Evolutionary conservation across 2,797 vertebrate species (phyloP).

Genomic region (Scarus forsteni): DNA sequence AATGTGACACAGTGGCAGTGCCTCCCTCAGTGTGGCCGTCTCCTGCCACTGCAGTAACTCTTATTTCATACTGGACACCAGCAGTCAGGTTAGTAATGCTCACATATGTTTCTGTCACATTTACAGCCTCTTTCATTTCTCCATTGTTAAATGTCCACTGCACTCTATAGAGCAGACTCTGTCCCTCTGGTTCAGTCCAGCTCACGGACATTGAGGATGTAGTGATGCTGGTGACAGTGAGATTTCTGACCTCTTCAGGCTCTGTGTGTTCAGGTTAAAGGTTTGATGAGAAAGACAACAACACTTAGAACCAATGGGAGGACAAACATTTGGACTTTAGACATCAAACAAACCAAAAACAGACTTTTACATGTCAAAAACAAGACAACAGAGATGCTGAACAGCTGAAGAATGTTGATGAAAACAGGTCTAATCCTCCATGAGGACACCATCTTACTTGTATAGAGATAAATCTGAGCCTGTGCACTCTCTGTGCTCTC

Average conservation of each 20-base stretch:
- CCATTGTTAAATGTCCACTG: conserved; percentile 16
- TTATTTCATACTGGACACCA: conserved; percentile 16
- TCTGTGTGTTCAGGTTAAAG: conserved; percentile 29
- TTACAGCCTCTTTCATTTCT: accelerated
- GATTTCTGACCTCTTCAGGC: conserved; percentile 26
- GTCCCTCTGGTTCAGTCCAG: conserved; percentile 45
- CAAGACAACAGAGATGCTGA: too few species aligned
- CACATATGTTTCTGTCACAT: not conserved
- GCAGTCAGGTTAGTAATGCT: conserved; percentile 30
- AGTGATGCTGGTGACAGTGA: conserved; percentile 7
- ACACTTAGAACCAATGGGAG: too few species aligned
- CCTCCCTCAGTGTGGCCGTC: conserved; percentile 7
- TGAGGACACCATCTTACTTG: too few species aligned
- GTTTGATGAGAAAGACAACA: not conserved
- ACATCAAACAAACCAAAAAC: too few species aligned
- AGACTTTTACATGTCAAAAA: too few species aligned
- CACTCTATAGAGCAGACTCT: conserved; percentile 33
- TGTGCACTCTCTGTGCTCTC: not conserved
- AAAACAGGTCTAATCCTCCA: too few species aligned
- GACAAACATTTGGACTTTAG: too few species aligned
- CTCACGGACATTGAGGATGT: conserved; percentile 36
- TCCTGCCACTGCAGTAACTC: conserved; percentile 41
- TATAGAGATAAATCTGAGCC: too few species aligned
- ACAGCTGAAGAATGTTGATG: too few species aligned
- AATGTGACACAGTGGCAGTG: accelerated